Evolutionary conservation across 2,797 vertebrate genomes (phyloP), one percentile per base, ranked within the genome.

Genomic region (Dendrocincla fuliginosa): DNA sequence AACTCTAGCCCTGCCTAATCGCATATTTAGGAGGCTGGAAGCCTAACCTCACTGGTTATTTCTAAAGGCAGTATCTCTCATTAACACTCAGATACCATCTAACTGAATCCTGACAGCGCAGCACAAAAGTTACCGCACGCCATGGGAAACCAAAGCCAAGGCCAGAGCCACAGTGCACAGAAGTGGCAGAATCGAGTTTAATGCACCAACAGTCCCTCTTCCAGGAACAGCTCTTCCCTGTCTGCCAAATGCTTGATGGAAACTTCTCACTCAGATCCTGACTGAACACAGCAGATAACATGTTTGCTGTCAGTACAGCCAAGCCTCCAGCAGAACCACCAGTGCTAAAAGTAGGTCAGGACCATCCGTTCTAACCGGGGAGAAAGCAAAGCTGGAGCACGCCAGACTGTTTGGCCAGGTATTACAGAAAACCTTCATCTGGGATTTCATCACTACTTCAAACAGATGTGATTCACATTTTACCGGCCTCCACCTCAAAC

Each of bases 361-460:
- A 89, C 69, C 1, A 7, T 71, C 61, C 1, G 2, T 83, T 80
- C 93, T 55, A 69, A 67, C 37, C 32, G 10, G 46, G 47, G 68
- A 68, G 49, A 89, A 89, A 71, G 79, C n/a, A 87, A 91, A 84
- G 84, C 68, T 89, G 56, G 41, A 94, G 84, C 65, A 80, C 53
- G 27, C 57, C 84, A 92, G 92, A 75, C 73, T 81, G 20, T 85
- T 85, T 92, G 89, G 93, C 82, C 87, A 94, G 89, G 89, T 96
- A 92, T 87, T 96, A 94, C 75, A 97, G 93, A 95, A 96, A 96
- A 92, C 80, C 91, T 84, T 94, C 77, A 88, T 84, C 88, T 80
- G 83, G 87, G 85, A 86, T 97, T 97, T 96, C 93, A 95, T 95
- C 93, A 94, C 86, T 90, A 95, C 95, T 96, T 97, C 95, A 97